phyloP scores from a whole-genome alignment of 1,140 invertebrate genomes.

The Drosophila rhopaloa region DNA sequence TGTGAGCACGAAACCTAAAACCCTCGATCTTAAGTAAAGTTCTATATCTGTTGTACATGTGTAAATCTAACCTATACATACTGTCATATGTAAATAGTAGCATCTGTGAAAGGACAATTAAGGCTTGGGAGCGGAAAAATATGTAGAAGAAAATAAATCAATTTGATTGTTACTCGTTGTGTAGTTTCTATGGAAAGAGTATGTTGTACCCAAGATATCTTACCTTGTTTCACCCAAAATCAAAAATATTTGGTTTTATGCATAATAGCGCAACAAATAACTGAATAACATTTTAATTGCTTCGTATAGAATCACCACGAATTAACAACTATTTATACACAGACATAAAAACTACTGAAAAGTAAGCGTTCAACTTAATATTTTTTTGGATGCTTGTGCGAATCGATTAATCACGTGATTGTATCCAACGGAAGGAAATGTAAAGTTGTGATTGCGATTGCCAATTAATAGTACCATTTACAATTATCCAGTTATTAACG shows the following conservation, averaged over 20 bases:
- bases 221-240: not conserved
- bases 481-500: conserved; percentile 40
- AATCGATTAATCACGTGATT: conserved; percentile 9
- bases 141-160: conserved; percentile 41
- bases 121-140: conserved; percentile 3
- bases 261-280: conserved; percentile 40
- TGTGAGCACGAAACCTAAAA: conserved; percentile 41
- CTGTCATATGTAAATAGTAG: conserved; percentile 43
- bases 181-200: not conserved
- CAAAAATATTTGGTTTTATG: not conserved
- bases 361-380: conserved; percentile 38
- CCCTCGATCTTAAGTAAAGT: conserved; percentile 34
- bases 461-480: conserved; percentile 23
- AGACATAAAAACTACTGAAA: conserved; percentile 40
- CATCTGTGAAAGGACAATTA: conserved; percentile 49
- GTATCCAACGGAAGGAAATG: conserved; percentile 6
- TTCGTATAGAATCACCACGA: conserved; percentile 37
- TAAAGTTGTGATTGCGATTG: not conserved
- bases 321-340: conserved; percentile 47
- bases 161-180: conserved; percentile 28
- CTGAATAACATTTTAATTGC: conserved; percentile 56
- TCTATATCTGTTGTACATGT: conserved; percentile 26
- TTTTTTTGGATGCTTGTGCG: conserved; percentile 34
- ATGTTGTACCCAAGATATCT: not conserved
- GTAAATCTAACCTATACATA: conserved; percentile 26